phyloP scores from a whole-genome alignment of 2,888 invertebrate species.

The Eumerus sabulonum region DNA sequence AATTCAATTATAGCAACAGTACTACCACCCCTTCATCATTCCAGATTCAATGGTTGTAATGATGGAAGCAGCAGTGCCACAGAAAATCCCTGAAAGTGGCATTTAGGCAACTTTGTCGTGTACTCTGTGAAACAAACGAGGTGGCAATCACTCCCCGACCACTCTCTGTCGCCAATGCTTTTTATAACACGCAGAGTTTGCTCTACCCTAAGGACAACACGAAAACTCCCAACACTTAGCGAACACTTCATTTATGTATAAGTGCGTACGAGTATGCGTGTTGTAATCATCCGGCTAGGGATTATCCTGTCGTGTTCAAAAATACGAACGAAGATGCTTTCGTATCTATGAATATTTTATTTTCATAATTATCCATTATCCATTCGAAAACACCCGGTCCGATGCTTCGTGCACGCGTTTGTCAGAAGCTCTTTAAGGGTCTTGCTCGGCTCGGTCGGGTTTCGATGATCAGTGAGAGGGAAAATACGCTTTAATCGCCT shows the following conservation, averaged over 20 bases:
- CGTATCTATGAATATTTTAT: constrained; percentile 67
- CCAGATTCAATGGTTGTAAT: neutral
- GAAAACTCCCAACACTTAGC: constrained; percentile 61
- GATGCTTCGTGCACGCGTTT: constrained; percentile 22
- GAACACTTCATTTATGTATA: constrained; percentile 58
- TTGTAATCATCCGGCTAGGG: constrained; percentile 40
- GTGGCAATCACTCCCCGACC: constrained; percentile 55
- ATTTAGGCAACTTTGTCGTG: constrained; percentile 67
- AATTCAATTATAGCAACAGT: constrained; percentile 65
- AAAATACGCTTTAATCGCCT: constrained; percentile 7
- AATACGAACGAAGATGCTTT: constrained; percentile 27
- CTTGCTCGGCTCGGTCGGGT: constrained; percentile 23
- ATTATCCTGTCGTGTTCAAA: constrained; percentile 55
- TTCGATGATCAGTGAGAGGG: constrained; percentile 60
- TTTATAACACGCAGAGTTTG: constrained; percentile 46
- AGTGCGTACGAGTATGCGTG: constrained; percentile 14
- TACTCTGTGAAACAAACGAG: constrained; percentile 39
- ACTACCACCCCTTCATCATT: constrained; percentile 3
- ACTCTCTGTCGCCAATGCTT: constrained; percentile 26
- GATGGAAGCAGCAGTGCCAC: constrained; percentile 18
- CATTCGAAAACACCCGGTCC: constrained; percentile 29
- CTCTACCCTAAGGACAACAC: neutral
- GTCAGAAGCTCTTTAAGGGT: constrained; percentile 26
- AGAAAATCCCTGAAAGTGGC: constrained; percentile 53
- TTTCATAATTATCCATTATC: constrained; percentile 55